These are phyloP conservation scores for Sphaeramia orbicularis DNA, from an alignment of 2,797 vertebrate genomes.

Conservation along the genomic window DNA sequence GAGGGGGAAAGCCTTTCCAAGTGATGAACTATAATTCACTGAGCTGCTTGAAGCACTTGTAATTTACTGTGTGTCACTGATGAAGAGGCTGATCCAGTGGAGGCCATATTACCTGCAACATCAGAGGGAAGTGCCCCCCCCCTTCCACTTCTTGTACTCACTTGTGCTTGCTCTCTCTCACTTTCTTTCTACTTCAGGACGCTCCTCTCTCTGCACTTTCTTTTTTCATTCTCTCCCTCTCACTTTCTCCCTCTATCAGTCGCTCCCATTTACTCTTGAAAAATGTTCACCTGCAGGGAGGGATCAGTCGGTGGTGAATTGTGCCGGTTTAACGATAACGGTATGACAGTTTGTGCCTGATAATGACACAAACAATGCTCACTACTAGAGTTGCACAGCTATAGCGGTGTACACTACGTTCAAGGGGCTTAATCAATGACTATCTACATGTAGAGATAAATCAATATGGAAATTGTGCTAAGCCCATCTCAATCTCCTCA, in stretches of 20 bases:
- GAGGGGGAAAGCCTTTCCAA: constrained; percentile 93
- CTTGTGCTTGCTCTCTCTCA: constrained; percentile 37
- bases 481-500: constrained; percentile 65
- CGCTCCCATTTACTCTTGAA: constrained; percentile 53
- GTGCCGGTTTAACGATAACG: constrained; percentile 60
- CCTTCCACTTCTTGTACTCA: constrained; percentile 14
- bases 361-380: constrained; percentile 71
- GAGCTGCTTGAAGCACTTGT: constrained; percentile 99
- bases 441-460: constrained; percentile 79
- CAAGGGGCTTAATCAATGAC: constrained; percentile 67
- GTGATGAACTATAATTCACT: constrained; percentile 99
- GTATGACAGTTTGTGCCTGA: constrained; percentile 48
- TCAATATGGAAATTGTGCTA: constrained; percentile 76
- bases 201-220: constrained; percentile 45
- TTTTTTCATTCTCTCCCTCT: constrained; percentile 40
- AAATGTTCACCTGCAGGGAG: constrained; percentile 57
- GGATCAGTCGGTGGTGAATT: constrained; percentile 41
- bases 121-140: constrained; percentile 87
- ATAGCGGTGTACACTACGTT: constrained; percentile 14
- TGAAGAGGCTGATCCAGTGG: constrained; percentile 98
- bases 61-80: constrained; percentile 99
- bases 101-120: constrained; percentile 97
- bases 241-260: constrained; percentile 28
- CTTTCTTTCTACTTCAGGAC: constrained; percentile 62
- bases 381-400: constrained; percentile 8